Evolutionary conservation across 2,113 vertebrate species (phyloP), one percentile per base, ranked within the genome.

Genomic region (Gobius niger): DNA sequence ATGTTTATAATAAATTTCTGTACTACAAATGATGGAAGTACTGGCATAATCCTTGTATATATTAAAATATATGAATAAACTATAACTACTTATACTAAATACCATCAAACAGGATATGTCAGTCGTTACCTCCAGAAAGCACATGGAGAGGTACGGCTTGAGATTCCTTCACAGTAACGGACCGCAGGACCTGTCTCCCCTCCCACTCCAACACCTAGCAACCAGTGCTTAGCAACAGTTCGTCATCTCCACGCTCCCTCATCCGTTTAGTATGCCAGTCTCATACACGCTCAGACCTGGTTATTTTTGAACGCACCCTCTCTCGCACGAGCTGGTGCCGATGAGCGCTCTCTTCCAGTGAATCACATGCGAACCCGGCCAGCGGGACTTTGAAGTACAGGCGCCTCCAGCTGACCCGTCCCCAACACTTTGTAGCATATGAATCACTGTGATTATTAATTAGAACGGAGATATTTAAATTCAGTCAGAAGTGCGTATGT

Each of bases 171-270:
- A 80, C 75, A 2, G 24, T 78, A 14, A 78, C 34, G 42, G 3
- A 54, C 68, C 72, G 69, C 77, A 79, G 24, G 80, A 83, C 82
- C 82, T 82, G 82, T 53, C 44, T 19, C 66, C 77, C 67, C 50
- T 24, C 50, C 62, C 70, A 67, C 15, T 52, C 75, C 82, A 46
- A 63, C 82, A 67, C 88, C 82, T 90, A 91, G 88, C 90, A 91
- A 92, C 89, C 85, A 82, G 79, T 86, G 89, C 91, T 89, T 91
- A 93, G 91, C 91, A 93, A 93, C 91, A 67, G 79, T 86, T 88
- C 82, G 70, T 90, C 85, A 86, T 83, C 79, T 77, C 7, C 70
- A 87, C 82, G 81, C 72, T 68, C 70, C 78, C 68, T 80, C 56
- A 51, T 84, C 77, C 68, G 81, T 84, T 93, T 91, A 85, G 82